Base-by-base conservation (phyloP, 1,140 invertebrate genomes). In the Chrysomallon squamiferum region DNA sequence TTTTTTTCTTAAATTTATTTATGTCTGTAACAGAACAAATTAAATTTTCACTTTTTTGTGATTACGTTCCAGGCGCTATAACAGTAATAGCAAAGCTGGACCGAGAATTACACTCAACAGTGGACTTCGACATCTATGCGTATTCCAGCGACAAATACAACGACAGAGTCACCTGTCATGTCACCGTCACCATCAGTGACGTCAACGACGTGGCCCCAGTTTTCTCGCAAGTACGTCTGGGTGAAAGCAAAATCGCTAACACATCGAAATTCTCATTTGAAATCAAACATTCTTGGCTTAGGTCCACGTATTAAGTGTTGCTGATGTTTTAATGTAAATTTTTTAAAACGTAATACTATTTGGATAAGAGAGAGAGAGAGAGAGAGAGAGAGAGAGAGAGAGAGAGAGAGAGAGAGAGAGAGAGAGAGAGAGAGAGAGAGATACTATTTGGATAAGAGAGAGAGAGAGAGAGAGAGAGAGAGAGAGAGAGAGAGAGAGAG, bases 31-130 rank as follows among this genome's bases (percentile, higher is more conserved):
- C n/a, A n/a, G n/a, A n/a, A n/a, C n/a, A n/a, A n/a, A n/a, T n/a
- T n/a, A n/a, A n/a, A n/a, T n/a, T n/a, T n/a, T n/a, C n/a, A n/a
- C n/a, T n/a, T n/a, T n/a, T n/a, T n/a, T n/a, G n/a, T n/a, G n/a
- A n/a, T n/a, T n/a, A n/a, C n/a, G n/a, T n/a, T n/a, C n/a, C n/a
- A 54, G 50, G 50, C 25, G 50, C 25, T 22, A 54, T 54, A 25
- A 15, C 15, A 3, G 50, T 54, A 22, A 54, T 22, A 7, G 25
- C n/a, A 27, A 13, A 4, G 4, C 50, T 54, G 3, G 50, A 54
- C 25, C 50, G 50, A 29, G 50, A 54, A 22, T 20, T 22, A 30
- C 15, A 27, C 18, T 11, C 50, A 3, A 22, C 25, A 7, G 50
- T 54, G n/a, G 50, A 54, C 18, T 54, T 54, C 18, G 50, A 54